Percentiles rank a stretch among this genome's conserved stretches.
These are phyloP conservation scores for Scomber colias DNA, from an alignment of 2,113 vertebrate species.

Conservation along the genomic window DNA sequence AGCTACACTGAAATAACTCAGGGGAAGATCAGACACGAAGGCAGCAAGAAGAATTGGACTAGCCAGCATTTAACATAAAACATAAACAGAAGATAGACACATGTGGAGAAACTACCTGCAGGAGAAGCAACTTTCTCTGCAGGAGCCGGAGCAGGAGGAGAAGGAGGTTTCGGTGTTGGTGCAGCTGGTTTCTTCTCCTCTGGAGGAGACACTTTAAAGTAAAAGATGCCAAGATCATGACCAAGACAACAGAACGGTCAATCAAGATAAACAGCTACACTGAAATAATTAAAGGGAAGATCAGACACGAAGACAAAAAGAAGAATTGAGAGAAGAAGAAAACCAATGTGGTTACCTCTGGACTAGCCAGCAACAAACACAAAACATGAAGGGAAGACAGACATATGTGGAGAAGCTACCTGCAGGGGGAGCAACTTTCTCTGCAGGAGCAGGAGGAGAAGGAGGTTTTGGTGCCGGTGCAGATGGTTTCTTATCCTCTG, in stretches of 20 bases:
- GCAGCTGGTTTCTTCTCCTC: constrained; percentile 24
- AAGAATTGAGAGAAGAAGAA: background rate
- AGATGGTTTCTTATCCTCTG: constrained; percentile 63
- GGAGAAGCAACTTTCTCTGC: constrained; percentile 19
- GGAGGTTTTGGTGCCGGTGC: constrained; percentile 2
- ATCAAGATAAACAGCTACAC: background rate
- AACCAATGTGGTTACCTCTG: background rate
- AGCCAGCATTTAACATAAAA: background rate
- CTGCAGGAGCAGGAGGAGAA: constrained; percentile 22
- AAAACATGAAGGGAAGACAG: background rate
- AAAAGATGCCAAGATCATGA: constrained; percentile 34
- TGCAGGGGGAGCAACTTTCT: constrained; percentile 26
- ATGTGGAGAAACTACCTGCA: constrained; percentile 39
- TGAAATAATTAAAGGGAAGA: background rate
- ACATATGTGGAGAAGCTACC: constrained; percentile 26
- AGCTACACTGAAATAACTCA: background rate
- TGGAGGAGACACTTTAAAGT: constrained; percentile 13
- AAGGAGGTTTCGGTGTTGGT: constrained; percentile 21
- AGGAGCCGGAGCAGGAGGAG: constrained; percentile 27
- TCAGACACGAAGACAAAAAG: background rate
- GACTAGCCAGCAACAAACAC: background rate
- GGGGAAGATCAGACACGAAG: background rate
- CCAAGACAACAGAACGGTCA: constrained; percentile 21
- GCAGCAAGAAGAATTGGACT: background rate
- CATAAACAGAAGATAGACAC: background rate